Conservation (phyloP, 2,888 invertebrate genomes). For the Seira sanloemensis region DNA sequence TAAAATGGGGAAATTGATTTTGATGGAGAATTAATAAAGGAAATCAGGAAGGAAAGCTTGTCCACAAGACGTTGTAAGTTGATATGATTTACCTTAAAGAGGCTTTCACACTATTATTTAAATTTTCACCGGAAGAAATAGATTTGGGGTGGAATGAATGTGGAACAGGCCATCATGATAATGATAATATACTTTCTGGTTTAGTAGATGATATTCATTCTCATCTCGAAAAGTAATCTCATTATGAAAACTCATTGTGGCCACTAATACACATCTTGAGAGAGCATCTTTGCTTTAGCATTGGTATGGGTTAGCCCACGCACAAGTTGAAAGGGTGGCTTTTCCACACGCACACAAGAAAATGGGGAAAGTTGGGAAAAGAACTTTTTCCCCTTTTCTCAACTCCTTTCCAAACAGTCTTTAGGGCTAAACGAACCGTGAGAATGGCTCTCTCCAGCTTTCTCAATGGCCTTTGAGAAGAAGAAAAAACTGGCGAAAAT, state of each 20-base stretch:
- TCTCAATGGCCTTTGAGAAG: not conserved
- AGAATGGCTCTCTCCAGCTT: conserved; percentile 22
- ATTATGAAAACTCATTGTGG: conserved; percentile 43
- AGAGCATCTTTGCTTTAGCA: no score
- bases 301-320: no score
- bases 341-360: not conserved
- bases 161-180: no score
- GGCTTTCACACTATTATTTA: no score
- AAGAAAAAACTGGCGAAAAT: conserved; percentile 20
- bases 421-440: conserved; percentile 47
- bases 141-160: not conserved
- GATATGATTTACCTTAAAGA: no score
- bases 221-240: conserved; percentile 46
- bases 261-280: conserved; percentile 18
- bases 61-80: not conserved
- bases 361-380: conserved; percentile 58
- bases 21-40: no score
- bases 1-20: no score
- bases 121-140: conserved; percentile 1
- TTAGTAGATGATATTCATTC: no score
- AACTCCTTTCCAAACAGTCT: not conserved
- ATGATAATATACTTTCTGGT: no score
- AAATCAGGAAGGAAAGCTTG: not conserved
- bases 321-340: conserved; percentile 15
- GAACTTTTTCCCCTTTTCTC: conserved; percentile 29